Conservation (phyloP, 2,888 invertebrate genomes). For the Spicauda simplicius region DNA sequence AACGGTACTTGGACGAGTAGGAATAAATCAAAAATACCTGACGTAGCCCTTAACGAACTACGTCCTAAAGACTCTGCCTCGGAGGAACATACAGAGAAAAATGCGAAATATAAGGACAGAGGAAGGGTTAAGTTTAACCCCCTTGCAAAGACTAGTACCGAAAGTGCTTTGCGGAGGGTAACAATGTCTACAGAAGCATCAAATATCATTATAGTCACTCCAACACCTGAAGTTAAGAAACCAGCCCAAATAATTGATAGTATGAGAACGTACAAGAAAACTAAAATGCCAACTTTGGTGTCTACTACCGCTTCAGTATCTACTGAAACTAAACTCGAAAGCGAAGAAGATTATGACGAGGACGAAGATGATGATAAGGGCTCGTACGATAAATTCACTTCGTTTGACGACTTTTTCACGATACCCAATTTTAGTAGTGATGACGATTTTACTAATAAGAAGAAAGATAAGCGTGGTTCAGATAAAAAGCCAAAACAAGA, state of each 20-base stretch:
- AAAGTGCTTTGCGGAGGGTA: slow-evolving; percentile 54
- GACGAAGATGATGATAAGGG: slow-evolving; percentile 59
- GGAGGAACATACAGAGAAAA: slow-evolving; percentile 75
- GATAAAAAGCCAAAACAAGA: slow-evolving; percentile 64
- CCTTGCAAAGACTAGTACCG: slow-evolving; percentile 61
- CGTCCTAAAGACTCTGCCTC: slow-evolving; percentile 70
- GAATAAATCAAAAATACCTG: slow-evolving; percentile 59
- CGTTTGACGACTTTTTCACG: slow-evolving; percentile 79
- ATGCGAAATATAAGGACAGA: slow-evolving; percentile 78
- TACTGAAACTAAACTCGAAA: slow-evolving; percentile 48
- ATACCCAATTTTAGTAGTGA: slow-evolving; percentile 67
- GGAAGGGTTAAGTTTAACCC: slow-evolving; percentile 70
- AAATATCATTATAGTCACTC: slow-evolving; percentile 68
- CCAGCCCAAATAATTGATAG: slow-evolving; percentile 71
- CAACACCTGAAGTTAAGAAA: slow-evolving; percentile 73
- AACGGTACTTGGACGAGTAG: slow-evolving; percentile 58
- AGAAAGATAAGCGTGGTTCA: slow-evolving; percentile 52
- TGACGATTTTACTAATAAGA: slow-evolving; percentile 59
- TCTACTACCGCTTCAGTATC: slow-evolving; percentile 54
- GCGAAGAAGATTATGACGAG: slow-evolving; percentile 51
- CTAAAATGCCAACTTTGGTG: slow-evolving; percentile 61
- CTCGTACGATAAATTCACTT: slow-evolving; percentile 74
- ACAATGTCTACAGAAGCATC: slow-evolving; percentile 56
- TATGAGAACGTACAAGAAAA: slow-evolving; percentile 69
- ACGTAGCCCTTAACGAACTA: slow-evolving; percentile 72